Evolutionary conservation across 2,113 vertebrate species (phyloP).

Genomic region (Tupaia chinensis): DNA sequence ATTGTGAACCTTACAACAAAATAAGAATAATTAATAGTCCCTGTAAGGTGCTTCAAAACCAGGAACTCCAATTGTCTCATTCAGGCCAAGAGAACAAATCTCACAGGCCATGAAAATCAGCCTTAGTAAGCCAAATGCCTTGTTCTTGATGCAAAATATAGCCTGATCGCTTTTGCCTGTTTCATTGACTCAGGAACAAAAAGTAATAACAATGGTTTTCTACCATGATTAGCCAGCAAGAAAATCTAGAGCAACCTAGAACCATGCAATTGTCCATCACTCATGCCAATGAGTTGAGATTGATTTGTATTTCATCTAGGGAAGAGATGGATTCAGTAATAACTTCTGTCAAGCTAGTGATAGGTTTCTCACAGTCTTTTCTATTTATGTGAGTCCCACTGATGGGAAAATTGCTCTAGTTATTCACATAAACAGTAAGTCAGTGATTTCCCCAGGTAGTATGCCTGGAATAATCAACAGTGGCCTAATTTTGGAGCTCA

Average conservation of each 20-base stretch:
- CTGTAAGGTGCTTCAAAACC: neutral
- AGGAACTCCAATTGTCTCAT: too few species aligned
- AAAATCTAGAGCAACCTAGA: neutral
- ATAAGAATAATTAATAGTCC: neutral
- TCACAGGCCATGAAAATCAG: neutral
- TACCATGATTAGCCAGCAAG: neutral
- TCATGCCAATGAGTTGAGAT: neutral
- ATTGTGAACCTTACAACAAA: neutral
- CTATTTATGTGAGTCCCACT: too few species aligned
- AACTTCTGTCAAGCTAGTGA: too few species aligned
- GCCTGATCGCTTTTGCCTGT: neutral
- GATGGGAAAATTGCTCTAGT: neutral
- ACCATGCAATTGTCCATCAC: too few species aligned
- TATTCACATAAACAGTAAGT: neutral
- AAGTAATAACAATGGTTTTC: neutral
- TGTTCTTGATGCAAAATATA: neutral
- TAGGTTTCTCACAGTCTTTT: too few species aligned
- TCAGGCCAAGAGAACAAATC: neutral
- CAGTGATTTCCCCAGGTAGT: neutral
- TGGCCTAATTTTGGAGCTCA: neutral
- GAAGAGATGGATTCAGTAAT: neutral
- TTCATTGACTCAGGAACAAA: too few species aligned
- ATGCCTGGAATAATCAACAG: neutral
- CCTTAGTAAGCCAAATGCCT: neutral
- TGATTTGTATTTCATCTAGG: neutral